phyloP scores from a whole-genome alignment of 64 coral and sea anemone species.

The Trachythela sp. region DNA sequence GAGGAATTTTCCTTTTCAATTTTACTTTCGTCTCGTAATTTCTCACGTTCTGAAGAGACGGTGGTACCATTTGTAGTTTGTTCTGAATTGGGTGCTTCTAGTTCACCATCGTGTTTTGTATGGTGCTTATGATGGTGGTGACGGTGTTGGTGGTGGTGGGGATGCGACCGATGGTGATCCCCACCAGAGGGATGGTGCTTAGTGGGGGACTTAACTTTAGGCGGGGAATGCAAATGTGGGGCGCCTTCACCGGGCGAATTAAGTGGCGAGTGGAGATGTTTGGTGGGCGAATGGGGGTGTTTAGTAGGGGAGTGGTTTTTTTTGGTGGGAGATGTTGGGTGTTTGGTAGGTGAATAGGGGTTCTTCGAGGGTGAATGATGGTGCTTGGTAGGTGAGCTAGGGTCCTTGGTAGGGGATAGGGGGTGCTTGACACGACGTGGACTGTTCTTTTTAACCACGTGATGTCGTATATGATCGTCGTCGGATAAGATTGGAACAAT shows the following conservation, averaged over 20 bases:
- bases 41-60: background rate
- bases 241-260: slow-evolving; percentile 27
- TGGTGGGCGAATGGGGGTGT: slow-evolving; percentile 28
- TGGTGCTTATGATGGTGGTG: slow-evolving; percentile 46
- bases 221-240: background rate
- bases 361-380: slow-evolving; percentile 10
- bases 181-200: background rate
- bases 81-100: background rate
- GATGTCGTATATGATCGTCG: slow-evolving; percentile 40
- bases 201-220: background rate
- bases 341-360: slow-evolving; percentile 14
- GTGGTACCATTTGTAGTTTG: background rate
- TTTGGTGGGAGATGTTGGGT: slow-evolving; percentile 34
- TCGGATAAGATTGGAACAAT: slow-evolving; percentile 67
- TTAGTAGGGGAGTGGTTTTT: background rate
- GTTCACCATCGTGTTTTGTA: slow-evolving; percentile 7
- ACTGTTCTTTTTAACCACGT: background rate
- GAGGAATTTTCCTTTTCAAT: background rate
- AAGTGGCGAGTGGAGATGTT: slow-evolving; percentile 23
- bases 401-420: background rate
- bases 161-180: background rate
- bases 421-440: background rate
- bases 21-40: background rate
- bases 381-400: background rate
- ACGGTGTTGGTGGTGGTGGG: slow-evolving; percentile 39